phyloP scores from a whole-genome alignment of 2,113 vertebrate genomes.

The Podarcis cretensis region DNA sequence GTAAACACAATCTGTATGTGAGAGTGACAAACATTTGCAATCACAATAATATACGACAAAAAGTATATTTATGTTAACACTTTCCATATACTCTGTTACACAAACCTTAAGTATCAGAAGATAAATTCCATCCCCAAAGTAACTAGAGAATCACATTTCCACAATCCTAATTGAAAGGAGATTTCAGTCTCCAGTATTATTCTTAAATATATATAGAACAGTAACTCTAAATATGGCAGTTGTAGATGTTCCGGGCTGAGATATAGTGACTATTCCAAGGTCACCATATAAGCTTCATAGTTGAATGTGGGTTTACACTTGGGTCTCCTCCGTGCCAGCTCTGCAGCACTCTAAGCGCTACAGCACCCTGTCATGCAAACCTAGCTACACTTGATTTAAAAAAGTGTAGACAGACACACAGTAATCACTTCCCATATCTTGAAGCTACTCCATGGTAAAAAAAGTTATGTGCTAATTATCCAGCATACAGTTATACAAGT shows the following conservation, averaged over 20 bases:
- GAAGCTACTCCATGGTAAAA: background rate
- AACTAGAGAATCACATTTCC: background rate
- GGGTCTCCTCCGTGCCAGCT: too few relatives aligned
- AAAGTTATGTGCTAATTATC: background rate
- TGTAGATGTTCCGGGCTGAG: background rate
- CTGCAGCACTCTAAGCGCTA: too few relatives aligned
- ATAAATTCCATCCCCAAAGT: background rate
- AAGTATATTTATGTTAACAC: background rate
- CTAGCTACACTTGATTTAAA: background rate
- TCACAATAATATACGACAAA: background rate
- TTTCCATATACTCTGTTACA: background rate
- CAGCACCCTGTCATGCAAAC: background rate
- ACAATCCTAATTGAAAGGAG: background rate
- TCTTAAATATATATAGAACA: background rate
- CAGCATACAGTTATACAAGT: background rate
- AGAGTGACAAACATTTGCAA: background rate
- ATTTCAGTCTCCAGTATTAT: background rate
- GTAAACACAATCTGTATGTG: background rate
- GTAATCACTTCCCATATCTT: background rate
- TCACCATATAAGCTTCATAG: too few relatives aligned
- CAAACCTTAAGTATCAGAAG: background rate
- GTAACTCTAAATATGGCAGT: background rate
- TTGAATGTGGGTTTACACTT: too few relatives aligned
- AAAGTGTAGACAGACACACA: background rate
- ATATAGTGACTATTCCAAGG: too few relatives aligned